A percentile compares a stretch with the other conserved stretches of the same genome.
phyloP scores from a whole-genome alignment of 2,113 vertebrate genomes.

The Apaloderma vittatum region DNA sequence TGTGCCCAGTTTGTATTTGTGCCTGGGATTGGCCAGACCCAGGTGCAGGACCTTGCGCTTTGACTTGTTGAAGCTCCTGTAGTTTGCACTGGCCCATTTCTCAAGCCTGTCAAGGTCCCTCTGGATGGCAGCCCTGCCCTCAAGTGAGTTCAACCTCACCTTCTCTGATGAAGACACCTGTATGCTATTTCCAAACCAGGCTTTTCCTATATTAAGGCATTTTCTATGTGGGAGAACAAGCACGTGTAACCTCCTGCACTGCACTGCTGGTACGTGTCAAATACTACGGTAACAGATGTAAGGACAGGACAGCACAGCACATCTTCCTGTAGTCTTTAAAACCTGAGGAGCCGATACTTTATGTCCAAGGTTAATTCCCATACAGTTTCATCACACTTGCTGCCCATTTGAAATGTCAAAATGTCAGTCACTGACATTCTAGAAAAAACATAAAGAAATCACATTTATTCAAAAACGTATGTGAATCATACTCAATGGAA shows the following conservation, averaged over 20 bases:
- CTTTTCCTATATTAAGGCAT: background rate
- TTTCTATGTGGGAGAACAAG: background rate
- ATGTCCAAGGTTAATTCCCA: background rate
- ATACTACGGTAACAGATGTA: background rate
- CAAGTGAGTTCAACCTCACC: background rate
- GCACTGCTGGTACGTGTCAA: background rate
- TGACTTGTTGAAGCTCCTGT: too few relatives aligned
- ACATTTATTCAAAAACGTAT: background rate
- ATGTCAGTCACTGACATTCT: background rate
- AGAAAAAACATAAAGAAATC: background rate
- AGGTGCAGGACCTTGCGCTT: too few relatives aligned
- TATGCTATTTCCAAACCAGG: background rate
- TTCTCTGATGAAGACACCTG: background rate
- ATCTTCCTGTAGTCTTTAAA: background rate
- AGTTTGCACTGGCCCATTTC: too few relatives aligned
- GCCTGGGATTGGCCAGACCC: too few relatives aligned
- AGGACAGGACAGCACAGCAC: background rate
- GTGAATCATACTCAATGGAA: background rate
- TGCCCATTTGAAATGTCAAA: background rate
- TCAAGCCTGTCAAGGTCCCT: too few relatives aligned
- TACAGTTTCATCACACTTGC: background rate
- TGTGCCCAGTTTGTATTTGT: too few relatives aligned
- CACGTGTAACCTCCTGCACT: background rate
- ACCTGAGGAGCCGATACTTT: background rate
- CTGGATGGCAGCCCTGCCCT: too few relatives aligned